Conservation (phyloP, 2,888 invertebrate species). For the Lepidonotus clava region DNA sequence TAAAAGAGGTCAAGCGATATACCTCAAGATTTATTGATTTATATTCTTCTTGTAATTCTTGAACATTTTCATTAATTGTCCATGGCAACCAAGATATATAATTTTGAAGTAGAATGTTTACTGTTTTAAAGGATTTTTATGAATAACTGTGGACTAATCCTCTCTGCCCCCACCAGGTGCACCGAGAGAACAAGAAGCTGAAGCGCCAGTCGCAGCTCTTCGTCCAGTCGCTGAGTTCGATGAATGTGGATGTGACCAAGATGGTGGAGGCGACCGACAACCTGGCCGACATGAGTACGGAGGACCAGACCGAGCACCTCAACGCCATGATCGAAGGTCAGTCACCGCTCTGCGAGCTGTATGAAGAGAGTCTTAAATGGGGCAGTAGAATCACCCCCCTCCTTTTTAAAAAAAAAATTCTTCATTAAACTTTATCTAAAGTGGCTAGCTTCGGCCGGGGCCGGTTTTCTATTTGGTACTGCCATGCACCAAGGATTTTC, state of each 20-base stretch:
- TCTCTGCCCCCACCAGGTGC: conserved; percentile 53
- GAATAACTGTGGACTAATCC: not conserved
- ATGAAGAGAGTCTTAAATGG: too few relatives aligned
- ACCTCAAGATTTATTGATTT: too few relatives aligned
- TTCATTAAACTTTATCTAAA: not conserved
- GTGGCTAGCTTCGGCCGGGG: too few relatives aligned
- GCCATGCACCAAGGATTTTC: too few relatives aligned
- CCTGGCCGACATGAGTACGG: not conserved
- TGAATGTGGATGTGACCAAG: not conserved
- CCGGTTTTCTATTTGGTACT: too few relatives aligned
- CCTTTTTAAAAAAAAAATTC: too few relatives aligned
- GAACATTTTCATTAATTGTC: too few relatives aligned
- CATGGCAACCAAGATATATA: too few relatives aligned
- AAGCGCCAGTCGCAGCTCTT: conserved; percentile 63
- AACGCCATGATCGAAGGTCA: conserved; percentile 53
- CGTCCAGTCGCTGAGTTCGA: conserved; percentile 36
- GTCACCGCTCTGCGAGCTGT: not conserved
- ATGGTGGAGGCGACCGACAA: not conserved
- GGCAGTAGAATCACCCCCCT: too few relatives aligned
- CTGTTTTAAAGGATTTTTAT: not conserved
- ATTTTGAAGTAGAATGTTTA: not conserved
- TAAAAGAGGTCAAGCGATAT: too few relatives aligned
- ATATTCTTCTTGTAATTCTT: too few relatives aligned
- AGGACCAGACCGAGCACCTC: conserved; percentile 52
- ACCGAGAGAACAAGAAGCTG: conserved; percentile 60